phyloP scores from a whole-genome alignment of 92 coral and sea anemone species.

The Meandrina meandrites region DNA sequence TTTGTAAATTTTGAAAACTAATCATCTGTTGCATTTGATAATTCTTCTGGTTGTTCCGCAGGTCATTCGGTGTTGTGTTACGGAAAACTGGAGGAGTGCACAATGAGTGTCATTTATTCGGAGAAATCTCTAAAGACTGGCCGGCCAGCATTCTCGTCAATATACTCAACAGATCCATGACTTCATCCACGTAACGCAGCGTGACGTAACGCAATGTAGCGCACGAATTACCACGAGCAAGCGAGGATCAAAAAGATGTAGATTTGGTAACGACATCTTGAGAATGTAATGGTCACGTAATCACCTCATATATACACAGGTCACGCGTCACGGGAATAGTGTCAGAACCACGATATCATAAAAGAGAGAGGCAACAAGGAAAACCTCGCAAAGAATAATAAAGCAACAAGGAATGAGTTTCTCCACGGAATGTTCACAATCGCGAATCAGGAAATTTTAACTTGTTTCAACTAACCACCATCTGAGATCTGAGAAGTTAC shows the following conservation, averaged over 20 bases:
- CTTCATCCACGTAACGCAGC: constrained; percentile 49
- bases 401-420: not conserved
- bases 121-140: constrained; percentile 82
- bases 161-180: constrained; percentile 78
- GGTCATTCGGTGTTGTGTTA: constrained; percentile 91
- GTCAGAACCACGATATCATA: not conserved
- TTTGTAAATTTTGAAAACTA: too few relatives aligned
- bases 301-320: not conserved
- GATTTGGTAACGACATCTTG: constrained; percentile 6
- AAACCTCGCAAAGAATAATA: not conserved
- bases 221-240: not conserved
- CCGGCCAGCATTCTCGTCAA: constrained; percentile 86
- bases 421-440: not conserved
- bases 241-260: not conserved
- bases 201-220: not conserved
- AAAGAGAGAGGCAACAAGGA: not conserved
- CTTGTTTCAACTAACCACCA: not conserved
- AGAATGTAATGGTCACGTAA: constrained; percentile 1
- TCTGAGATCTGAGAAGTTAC: not conserved
- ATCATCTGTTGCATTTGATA: not conserved
- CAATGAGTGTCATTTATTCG: constrained; percentile 94
- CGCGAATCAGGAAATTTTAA: not conserved
- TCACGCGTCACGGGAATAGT: not conserved
- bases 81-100: constrained; percentile 86
- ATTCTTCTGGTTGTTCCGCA: constrained; percentile 17